Evolutionary conservation across 2,113 vertebrate genomes (phyloP).

Genomic region (Sprattus sprattus): DNA sequence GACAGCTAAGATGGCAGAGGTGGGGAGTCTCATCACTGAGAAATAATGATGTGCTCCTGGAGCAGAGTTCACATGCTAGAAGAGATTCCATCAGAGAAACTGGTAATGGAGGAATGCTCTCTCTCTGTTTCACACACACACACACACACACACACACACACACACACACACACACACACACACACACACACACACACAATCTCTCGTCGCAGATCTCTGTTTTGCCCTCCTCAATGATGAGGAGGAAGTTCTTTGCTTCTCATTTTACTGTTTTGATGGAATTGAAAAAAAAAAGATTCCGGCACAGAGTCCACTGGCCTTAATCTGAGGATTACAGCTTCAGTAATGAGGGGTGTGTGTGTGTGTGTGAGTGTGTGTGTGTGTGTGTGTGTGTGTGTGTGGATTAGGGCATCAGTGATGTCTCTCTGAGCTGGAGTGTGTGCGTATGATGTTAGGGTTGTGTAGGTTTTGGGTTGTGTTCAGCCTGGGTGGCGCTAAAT

Average conservation of each 20-base stretch:
- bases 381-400: neutral
- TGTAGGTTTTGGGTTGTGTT: constrained; percentile 47
- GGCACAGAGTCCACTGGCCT: constrained; percentile 57
- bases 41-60: neutral
- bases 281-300: constrained; percentile 53
- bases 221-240: neutral
- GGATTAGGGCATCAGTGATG: constrained; percentile 1
- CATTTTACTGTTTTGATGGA: constrained; percentile 31
- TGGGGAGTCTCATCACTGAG: neutral
- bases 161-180: constrained; percentile 11
- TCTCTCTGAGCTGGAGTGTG: neutral
- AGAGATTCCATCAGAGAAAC: neutral
- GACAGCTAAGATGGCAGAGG: neutral
- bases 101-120: neutral
- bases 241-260: constrained; percentile 10
- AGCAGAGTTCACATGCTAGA: neutral
- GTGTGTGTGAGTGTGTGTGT: constrained; percentile 34
- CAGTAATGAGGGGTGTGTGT: constrained; percentile 35
- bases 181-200: neutral
- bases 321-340: constrained; percentile 70
- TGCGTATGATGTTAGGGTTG: neutral
- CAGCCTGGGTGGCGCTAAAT: constrained; percentile 63
- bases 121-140: neutral
- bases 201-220: neutral
- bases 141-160: neutral